Base-by-base conservation (phyloP, 2,888 invertebrate species). In the Parochlus steinenii region DNA sequence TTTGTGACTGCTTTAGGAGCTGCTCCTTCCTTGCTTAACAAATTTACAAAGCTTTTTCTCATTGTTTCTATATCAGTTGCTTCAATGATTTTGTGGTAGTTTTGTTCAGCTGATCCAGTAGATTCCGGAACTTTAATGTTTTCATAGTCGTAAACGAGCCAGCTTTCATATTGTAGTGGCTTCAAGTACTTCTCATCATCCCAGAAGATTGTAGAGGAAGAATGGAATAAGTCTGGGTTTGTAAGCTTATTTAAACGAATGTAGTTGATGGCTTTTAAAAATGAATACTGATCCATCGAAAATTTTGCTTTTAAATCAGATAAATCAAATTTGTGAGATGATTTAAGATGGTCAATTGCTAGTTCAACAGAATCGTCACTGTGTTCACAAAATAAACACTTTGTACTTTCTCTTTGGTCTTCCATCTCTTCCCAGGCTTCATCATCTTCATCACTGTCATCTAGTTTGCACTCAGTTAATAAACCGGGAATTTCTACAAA, bases 161-260 rank as follows among this genome's bases (percentile, higher is more conserved):
- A 80, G 7, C 78, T 69, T 52, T 89, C 89, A 50, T 77, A 69
- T 41, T 71, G 69, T 4, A 71, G 66, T 1, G 89, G 83, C 50
- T 73, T 76, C 39, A 89, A 62, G 53, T 80, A 87, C 44, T 69
- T 69, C 37, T 86, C 83, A 46, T 72, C 71, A 8, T 70, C 65
- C 86, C 86, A 89, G 5, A 69, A 52, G n/a, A n/a, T n/a, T 40
- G 58, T 54, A 29, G 61, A 56, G 11, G 68, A 52, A 5, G 58
- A 55, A 43, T 67, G 62, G 27, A 77, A 54, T 27, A 66, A 63
- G 39, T 69, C 64, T 1, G 75, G 57, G 32, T 56, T 58, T 1
- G 38, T 41, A 2, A 72, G 60, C 41, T 71, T 71, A 33, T 71
- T 65, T 10, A 58, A 63, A 45, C 81, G 69, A 40, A 86, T 74